phyloP scores from a whole-genome alignment of 2,888 invertebrate species.

The Zhengitettix transpicula region DNA sequence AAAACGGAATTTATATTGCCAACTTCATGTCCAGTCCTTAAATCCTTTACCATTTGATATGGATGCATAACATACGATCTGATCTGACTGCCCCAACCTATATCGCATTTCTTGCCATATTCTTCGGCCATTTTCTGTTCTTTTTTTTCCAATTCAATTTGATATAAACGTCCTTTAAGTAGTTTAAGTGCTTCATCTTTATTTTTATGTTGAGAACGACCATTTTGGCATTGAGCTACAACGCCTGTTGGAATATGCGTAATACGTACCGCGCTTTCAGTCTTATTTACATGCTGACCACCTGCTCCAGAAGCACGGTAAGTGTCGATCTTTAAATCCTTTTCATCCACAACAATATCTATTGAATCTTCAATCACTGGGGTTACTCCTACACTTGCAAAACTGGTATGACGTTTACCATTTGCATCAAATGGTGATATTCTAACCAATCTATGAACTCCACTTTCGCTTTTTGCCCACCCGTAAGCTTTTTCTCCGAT shows the following conservation, averaged over 20 bases:
- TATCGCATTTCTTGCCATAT: neutral
- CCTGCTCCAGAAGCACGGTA: conserved; percentile 84
- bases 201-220: conserved; percentile 76
- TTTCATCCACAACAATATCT: conserved; percentile 50
- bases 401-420: neutral
- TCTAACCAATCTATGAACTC: too few relatives aligned
- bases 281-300: conserved; percentile 91
- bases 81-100: neutral
- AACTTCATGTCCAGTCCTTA: too few relatives aligned
- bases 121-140: neutral
- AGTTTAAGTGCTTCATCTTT: neutral
- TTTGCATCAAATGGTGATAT: neutral
- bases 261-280: conserved; percentile 82
- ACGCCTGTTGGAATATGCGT: conserved; percentile 70
- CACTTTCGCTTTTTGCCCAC: too few relatives aligned
- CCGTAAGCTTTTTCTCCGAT: too few relatives aligned
- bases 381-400: neutral
- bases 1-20: too few relatives aligned
- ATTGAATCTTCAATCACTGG: conserved; percentile 40
- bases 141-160: neutral
- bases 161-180: neutral
- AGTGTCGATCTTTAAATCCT: conserved; percentile 72
- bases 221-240: conserved; percentile 67
- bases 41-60: neutral
- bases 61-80: neutral